Evolutionary conservation across 2,888 invertebrate genomes (phyloP).

Genomic region (Brassicogethes aeneus): DNA sequence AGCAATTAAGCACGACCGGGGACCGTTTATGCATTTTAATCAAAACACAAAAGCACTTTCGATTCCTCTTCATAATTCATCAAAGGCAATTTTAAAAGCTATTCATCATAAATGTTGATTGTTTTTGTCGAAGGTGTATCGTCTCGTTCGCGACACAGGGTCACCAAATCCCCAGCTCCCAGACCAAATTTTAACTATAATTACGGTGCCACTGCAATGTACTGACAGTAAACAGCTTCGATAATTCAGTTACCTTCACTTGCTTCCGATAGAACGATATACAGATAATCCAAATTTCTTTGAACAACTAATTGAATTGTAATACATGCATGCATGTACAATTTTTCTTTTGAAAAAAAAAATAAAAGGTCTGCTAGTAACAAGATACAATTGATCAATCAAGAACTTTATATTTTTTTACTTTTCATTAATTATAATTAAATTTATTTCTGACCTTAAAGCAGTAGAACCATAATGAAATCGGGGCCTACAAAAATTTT

Average conservation of each 20-base stretch:
- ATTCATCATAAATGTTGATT: conserved; percentile 21
- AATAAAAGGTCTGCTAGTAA: too few relatives aligned
- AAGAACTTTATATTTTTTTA: too few relatives aligned
- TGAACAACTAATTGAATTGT: too few relatives aligned
- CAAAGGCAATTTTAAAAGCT: conserved; percentile 15
- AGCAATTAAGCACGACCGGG: conserved; percentile 23
- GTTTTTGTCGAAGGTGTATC: conserved; percentile 22
- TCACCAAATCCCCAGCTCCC: conserved; percentile 35
- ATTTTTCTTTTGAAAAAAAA: too few relatives aligned
- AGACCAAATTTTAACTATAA: conserved; percentile 41
- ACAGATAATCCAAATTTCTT: too few relatives aligned
- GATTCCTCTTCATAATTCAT: conserved; percentile 26
- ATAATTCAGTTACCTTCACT: conserved; percentile 37
- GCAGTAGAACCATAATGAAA: too few relatives aligned
- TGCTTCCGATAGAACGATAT: too few relatives aligned
- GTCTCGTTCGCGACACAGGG: conserved; percentile 12
- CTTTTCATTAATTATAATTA: too few relatives aligned
- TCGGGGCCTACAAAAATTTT: too few relatives aligned
- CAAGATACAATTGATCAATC: too few relatives aligned
- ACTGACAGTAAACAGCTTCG: conserved; percentile 34
- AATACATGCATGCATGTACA: too few relatives aligned
- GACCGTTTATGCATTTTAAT: conserved; percentile 34
- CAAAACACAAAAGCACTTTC: conserved; percentile 26
- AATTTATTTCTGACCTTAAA: too few relatives aligned
- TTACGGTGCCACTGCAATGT: conserved; percentile 36